Conservation (phyloP, 2,888 invertebrate genomes). For the Cosmia pyralina region DNA sequence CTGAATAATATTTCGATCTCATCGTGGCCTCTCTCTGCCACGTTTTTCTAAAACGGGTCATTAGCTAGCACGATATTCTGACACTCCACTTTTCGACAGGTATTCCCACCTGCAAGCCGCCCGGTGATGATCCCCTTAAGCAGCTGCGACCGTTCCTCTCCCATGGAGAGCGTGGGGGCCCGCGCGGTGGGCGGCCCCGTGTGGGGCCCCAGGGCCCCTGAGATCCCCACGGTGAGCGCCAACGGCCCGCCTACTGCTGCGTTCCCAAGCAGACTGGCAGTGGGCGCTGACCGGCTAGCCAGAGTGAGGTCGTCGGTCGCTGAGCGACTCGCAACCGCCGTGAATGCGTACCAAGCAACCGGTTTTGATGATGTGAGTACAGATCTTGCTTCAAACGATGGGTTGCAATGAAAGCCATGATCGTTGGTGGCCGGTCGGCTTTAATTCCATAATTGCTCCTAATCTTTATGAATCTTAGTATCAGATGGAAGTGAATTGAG, state of each 20-base stretch:
- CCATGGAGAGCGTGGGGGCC: constrained; percentile 50
- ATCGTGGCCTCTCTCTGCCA: background rate
- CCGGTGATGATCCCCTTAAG: constrained; percentile 22
- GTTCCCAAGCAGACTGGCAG: constrained; percentile 69
- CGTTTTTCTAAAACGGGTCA: constrained; percentile 12
- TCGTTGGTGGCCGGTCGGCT: background rate
- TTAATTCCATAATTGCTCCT: background rate
- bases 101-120: constrained; percentile 24
- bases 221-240: constrained; percentile 20
- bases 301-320: constrained; percentile 63
- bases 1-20: constrained; percentile 17
- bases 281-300: constrained; percentile 57
- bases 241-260: constrained; percentile 36
- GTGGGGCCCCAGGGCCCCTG: constrained; percentile 20
- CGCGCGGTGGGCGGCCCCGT: constrained; percentile 60
- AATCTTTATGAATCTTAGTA: background rate
- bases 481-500: background rate
- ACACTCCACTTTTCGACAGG: constrained; percentile 44
- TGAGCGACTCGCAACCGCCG: constrained; percentile 61
- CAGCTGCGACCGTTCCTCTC: constrained; percentile 49
- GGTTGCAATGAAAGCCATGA: no score
- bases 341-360: constrained; percentile 59
- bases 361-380: constrained; percentile 79
- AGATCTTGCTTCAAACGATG: constrained; percentile 15
- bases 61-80: constrained; percentile 20